Percentiles rank a stretch among this genome's conserved stretches.
Evolutionary conservation across 2,888 invertebrate genomes (phyloP).

Genomic region (Scotopteryx bipunctaria): DNA sequence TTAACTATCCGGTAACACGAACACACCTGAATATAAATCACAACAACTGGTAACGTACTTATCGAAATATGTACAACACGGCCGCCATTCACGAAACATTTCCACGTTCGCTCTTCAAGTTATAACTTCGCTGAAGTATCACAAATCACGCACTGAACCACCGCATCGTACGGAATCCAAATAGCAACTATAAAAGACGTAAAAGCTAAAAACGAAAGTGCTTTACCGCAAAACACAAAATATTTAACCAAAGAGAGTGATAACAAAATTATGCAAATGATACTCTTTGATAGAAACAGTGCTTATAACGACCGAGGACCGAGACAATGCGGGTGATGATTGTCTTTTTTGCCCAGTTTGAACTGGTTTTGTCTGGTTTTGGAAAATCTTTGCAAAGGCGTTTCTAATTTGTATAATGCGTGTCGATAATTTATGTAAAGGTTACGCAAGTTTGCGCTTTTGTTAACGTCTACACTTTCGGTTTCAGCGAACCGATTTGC

Average conservation of each 20-base stretch:
- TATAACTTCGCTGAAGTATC: constrained; percentile 44
- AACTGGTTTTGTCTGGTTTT: constrained; percentile 58
- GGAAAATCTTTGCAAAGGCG: constrained; percentile 56
- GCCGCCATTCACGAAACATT: constrained; percentile 62
- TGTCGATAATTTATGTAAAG: constrained; percentile 78
- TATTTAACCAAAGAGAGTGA: constrained; percentile 62
- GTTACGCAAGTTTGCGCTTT: constrained; percentile 65
- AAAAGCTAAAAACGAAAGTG: constrained; percentile 64
- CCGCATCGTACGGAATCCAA: constrained; percentile 44
- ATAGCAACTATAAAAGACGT: constrained; percentile 47
- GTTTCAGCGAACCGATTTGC: constrained; percentile 80
- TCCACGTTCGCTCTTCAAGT: constrained; percentile 52
- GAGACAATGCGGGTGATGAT: constrained; percentile 59
- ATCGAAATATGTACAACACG: constrained; percentile 75
- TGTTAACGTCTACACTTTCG: constrained; percentile 70
- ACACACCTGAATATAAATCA: constrained; percentile 77
- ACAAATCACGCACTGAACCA: constrained; percentile 55
- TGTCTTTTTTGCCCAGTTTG: constrained; percentile 55
- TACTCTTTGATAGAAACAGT: constrained; percentile 49
- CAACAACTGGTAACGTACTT: constrained; percentile 67
- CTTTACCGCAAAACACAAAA: constrained; percentile 76
- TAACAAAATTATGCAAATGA: constrained; percentile 70
- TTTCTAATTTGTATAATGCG: constrained; percentile 75
- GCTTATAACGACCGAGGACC: constrained; percentile 40
- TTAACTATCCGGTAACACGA: constrained; percentile 79